Evolutionary conservation across 2,888 invertebrate genomes (phyloP), one percentile per base, ranked within the genome.

Genomic region (Blastobasis lacticolella): DNA sequence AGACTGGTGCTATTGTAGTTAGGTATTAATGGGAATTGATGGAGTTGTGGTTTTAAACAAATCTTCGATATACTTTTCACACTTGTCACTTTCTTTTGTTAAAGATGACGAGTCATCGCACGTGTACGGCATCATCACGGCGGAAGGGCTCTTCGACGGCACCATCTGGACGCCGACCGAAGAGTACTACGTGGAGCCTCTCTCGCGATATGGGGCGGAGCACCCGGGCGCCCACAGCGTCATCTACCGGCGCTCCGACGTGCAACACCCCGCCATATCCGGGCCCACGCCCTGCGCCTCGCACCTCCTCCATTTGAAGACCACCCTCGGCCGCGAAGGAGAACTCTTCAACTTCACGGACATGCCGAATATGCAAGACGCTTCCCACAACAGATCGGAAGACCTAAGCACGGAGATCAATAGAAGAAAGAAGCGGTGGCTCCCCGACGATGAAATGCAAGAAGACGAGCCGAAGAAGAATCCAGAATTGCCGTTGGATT

Each of bases 111-210:
- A 95, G 59, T 90, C 90, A 48, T 94, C 96, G 9, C 85, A 91
- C 60, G 95, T 97, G 50, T 94, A 95, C 71, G 97, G 97, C 44
- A 89, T 97, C 66, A 91, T 97, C 65, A 96, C 96, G 55, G 90
- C 91, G 54, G 94, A 96, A 55, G 97, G 97, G 53, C 90, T 96
- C 54, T 95, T 97, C 80, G 97, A 97, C 75, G 97, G 97, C 50
- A 94, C 94, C 51, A 93, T 97, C 71, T 90, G 92, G 78, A 94
- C 95, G 49, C 87, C 89, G 53, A 88, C 91, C 49, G 95, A 95
- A 68, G 94, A 95, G 67, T 95, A 92, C 82, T 96, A 95, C 80
- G 91, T 97, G 63, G 97, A 97, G 78, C 95, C 95, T 6, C 86
- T 94, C 53, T 90, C 91, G 63, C 90, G 94, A 63, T 94, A 94